Percentiles rank a stretch among this genome's conserved stretches.
These are phyloP conservation scores for Orcinus orca DNA, from an alignment of 2,113 vertebrate species.

Conservation along the genomic window DNA sequence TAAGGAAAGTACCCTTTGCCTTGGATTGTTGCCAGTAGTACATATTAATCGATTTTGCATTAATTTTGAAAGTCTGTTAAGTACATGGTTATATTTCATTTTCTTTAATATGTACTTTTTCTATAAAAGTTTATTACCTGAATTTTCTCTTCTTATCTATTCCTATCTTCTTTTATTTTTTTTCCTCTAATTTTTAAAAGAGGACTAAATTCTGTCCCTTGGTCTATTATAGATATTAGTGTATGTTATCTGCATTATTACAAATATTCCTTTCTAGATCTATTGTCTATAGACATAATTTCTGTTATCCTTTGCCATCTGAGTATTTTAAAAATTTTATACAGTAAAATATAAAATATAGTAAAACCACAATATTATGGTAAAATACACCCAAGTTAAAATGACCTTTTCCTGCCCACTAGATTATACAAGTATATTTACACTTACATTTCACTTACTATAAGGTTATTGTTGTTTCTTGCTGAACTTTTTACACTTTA, in stretches of 20 bases:
- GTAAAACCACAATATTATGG: neutral
- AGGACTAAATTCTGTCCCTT: neutral
- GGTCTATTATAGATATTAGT: neutral
- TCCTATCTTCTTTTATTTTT: neutral
- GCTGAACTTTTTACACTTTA: neutral
- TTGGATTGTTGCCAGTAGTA: neutral
- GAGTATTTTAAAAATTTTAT: neutral
- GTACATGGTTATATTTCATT: neutral
- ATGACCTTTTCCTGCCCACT: neutral
- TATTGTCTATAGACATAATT: neutral
- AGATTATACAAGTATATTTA: neutral
- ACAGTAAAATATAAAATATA: neutral
- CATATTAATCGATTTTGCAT: neutral
- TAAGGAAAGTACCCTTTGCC: neutral
- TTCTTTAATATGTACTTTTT: neutral
- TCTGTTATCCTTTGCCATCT: neutral
- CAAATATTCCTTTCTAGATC: neutral
- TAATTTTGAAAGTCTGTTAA: constrained; percentile 13
- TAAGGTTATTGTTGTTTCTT: neutral
- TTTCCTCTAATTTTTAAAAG: neutral
- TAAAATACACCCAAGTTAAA: constrained; percentile 22
- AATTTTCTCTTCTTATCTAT: neutral
- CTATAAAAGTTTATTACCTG: neutral
- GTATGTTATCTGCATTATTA: neutral
- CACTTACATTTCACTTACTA: neutral